These are phyloP conservation scores for Siniperca scherzeri DNA, from an alignment of 2,797 vertebrate species.

Conservation along the genomic window DNA sequence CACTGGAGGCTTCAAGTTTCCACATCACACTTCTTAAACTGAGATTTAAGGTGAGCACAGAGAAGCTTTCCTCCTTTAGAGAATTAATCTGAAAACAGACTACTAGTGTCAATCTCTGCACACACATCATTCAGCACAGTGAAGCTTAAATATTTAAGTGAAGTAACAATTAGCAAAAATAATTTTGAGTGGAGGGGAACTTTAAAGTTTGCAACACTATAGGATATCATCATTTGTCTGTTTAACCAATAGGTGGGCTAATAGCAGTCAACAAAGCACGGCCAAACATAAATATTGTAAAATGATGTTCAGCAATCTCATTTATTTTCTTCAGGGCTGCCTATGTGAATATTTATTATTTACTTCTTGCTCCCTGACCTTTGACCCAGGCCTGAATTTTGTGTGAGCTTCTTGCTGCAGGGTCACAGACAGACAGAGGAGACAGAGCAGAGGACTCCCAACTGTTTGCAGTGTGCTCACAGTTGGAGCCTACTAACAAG, in stretches of 20 bases:
- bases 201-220: background rate
- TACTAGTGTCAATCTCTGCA: background rate
- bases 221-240: background rate
- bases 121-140: background rate
- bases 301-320: conserved; percentile 23
- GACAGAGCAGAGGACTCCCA: conserved; percentile 15
- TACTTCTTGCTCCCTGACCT: conserved; percentile 41
- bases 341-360: conserved; percentile 53
- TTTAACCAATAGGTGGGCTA: conserved; percentile 1
- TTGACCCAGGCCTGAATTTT: conserved; percentile 27
- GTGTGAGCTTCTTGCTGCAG: conserved; percentile 16
- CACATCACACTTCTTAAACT: background rate
- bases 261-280: conserved; percentile 13
- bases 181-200: background rate
- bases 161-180: background rate
- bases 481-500: conserved; percentile 69
- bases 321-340: conserved; percentile 7
- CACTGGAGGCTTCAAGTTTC: background rate
- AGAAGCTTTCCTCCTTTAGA: background rate
- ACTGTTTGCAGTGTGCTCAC: conserved; percentile 32
- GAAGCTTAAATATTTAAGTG: background rate
- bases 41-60: background rate
- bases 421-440: conserved; percentile 33
- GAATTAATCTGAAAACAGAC: background rate
- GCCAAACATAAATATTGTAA: conserved; percentile 41